Evolutionary conservation across 2,113 vertebrate genomes (phyloP).

Genomic region (Emberiza fucata): DNA sequence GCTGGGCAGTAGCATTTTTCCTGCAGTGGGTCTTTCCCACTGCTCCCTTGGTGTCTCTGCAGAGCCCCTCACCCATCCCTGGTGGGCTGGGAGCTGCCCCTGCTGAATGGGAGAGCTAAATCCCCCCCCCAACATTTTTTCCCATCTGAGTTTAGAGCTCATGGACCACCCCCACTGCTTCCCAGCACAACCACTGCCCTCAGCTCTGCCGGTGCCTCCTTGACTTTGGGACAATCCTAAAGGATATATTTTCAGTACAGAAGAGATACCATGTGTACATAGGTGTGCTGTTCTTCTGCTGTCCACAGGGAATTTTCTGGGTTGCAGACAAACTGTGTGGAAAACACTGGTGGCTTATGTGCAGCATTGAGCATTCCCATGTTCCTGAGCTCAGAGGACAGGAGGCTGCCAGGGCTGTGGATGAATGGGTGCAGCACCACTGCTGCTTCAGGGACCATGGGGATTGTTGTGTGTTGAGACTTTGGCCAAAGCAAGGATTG

Average conservation of each 20-base stretch:
- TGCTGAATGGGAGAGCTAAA: not conserved
- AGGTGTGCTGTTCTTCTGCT: not conserved
- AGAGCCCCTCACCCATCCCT: fast-evolving
- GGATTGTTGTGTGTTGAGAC: not conserved
- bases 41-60: not conserved
- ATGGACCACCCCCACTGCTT: fast-evolving
- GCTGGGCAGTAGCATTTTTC: not conserved
- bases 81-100: not conserved
- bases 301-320: not conserved
- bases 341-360: not conserved
- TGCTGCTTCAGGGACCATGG: fast-evolving
- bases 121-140: fast-evolving
- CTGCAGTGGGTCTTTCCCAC: not conserved
- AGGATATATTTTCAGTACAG: not conserved
- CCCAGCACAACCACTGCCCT: not conserved
- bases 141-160: not conserved
- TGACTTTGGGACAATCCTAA: not conserved
- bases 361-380: not conserved
- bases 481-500: not conserved
- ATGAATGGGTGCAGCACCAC: not conserved
- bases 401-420: not conserved
- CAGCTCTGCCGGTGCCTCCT: not conserved
- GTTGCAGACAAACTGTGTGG: not conserved
- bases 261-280: fast-evolving
- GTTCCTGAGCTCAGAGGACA: fast-evolving